Conservation (phyloP, 1,140 invertebrate genomes). For the Drosophila simulans region DNA sequence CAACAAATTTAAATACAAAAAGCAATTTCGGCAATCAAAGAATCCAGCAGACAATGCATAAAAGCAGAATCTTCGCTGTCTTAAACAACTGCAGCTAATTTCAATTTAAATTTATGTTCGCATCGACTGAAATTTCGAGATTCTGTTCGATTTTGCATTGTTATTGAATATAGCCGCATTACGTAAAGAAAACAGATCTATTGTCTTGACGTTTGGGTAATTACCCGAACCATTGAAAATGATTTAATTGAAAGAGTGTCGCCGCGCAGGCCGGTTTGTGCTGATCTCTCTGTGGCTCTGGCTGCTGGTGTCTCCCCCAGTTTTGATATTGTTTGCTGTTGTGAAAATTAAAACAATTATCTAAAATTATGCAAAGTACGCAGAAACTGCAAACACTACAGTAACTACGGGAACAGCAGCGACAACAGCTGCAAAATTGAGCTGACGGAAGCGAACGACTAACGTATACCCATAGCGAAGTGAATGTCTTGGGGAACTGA, state of each 20-base stretch:
- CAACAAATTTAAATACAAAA: constrained; percentile 78
- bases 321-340: constrained; percentile 73
- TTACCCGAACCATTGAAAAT: constrained; percentile 64
- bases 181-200: constrained; percentile 32
- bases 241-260: constrained; percentile 71
- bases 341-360: constrained; percentile 79
- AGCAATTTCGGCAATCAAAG: constrained; percentile 54
- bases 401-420: constrained; percentile 35
- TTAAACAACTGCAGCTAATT: constrained; percentile 41
- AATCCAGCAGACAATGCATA: constrained; percentile 63
- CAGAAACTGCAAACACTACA: constrained; percentile 56
- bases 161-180: constrained; percentile 57
- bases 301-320: constrained; percentile 18
- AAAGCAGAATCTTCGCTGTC: constrained; percentile 39
- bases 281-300: constrained; percentile 20
- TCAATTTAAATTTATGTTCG: constrained; percentile 70
- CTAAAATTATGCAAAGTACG: constrained; percentile 78
- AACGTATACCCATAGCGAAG: constrained; percentile 38
- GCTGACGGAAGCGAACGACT: constrained; percentile 68
- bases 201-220: constrained; percentile 30
- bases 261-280: constrained; percentile 41
- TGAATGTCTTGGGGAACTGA: constrained; percentile 56
- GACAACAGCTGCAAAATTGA: constrained; percentile 69
- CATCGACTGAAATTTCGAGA: constrained; percentile 57
- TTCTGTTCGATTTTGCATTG: constrained; percentile 65